Evolutionary conservation across 2,113 vertebrate species (phyloP).

Genomic region (Zosterops pallidus): DNA sequence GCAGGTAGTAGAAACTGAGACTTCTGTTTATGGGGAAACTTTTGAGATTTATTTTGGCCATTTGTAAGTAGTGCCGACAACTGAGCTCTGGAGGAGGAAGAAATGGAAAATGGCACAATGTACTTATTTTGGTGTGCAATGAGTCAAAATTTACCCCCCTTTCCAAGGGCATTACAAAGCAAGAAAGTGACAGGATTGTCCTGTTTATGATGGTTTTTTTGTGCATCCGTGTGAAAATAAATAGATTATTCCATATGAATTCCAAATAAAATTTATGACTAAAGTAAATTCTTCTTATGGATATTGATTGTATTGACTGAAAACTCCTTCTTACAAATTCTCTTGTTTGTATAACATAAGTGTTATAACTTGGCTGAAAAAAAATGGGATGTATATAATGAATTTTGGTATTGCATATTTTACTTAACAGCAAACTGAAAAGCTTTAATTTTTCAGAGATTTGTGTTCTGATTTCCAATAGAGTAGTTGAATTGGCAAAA

Average conservation of each 20-base stretch:
- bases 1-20: slow-evolving; percentile 12
- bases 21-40: slow-evolving; percentile 48
- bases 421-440: slow-evolving; percentile 34
- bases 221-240: slow-evolving; percentile 24
- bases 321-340: slow-evolving; percentile 67
- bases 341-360: slow-evolving; percentile 67
- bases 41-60: slow-evolving; percentile 55
- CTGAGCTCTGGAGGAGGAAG: neutral
- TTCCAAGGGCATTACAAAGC: neutral
- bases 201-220: neutral
- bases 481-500: neutral
- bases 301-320: slow-evolving; percentile 74
- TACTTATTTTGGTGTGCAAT: neutral
- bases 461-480: neutral
- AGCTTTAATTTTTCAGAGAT: neutral
- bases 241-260: slow-evolving; percentile 73
- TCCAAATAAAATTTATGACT: slow-evolving; percentile 71
- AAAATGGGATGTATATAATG: neutral
- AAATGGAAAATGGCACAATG: neutral
- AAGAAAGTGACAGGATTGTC: neutral
- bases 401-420: slow-evolving; percentile 14
- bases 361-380: slow-evolving; percentile 37
- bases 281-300: slow-evolving; percentile 76
- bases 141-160: neutral
- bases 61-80: neutral